These are phyloP conservation scores for Neogobius melanostomus DNA, from an alignment of 2,113 vertebrate genomes.

Conservation along the genomic window DNA sequence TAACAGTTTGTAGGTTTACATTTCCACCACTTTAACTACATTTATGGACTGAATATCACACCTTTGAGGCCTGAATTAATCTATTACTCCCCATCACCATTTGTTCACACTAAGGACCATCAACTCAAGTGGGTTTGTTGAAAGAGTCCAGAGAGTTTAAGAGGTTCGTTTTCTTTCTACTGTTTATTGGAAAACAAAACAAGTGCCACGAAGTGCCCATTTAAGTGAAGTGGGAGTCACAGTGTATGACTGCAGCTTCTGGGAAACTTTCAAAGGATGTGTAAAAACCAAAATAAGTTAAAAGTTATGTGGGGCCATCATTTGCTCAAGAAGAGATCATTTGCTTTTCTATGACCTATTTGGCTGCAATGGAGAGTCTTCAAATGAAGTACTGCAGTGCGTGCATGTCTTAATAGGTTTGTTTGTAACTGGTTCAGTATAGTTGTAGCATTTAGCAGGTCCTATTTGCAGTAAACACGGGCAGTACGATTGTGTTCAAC, in stretches of 20 bases:
- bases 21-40: background rate
- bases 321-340: too few species aligned
- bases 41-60: background rate
- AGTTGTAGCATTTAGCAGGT: too few species aligned
- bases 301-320: too few species aligned
- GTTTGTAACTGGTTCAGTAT: background rate
- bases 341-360: too few species aligned
- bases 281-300: background rate
- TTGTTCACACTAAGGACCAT: conserved; percentile 16
- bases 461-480: background rate
- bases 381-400: background rate
- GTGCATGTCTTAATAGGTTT: background rate
- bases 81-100: background rate
- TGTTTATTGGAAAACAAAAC: conserved; percentile 67
- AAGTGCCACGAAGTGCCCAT: conserved; percentile 52
- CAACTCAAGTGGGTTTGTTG: conserved; percentile 20
- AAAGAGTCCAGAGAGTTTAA: conserved; percentile 37
- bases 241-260: conserved; percentile 2
- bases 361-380: background rate
- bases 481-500: background rate
- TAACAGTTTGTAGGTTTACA: background rate
- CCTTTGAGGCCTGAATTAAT: background rate
- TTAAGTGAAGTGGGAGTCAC: conserved; percentile 39
- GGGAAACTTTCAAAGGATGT: conserved; percentile 9
- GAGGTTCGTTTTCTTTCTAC: conserved; percentile 44